Base-by-base conservation (phyloP, 2,113 vertebrate species). In the Blennius ocellaris region DNA sequence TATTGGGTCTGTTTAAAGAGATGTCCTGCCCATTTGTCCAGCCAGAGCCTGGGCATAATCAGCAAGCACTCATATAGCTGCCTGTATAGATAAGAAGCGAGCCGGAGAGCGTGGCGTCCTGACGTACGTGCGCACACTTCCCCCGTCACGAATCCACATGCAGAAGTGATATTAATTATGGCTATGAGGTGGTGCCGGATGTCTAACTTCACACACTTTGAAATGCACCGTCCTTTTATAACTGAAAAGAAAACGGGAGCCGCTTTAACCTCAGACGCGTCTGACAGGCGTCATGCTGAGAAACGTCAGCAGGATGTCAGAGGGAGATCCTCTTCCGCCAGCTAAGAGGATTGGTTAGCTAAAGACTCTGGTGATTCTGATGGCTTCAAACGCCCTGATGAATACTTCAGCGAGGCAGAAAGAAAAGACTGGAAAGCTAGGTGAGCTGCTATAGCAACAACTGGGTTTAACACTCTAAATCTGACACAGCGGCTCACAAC, bases 331-430 rank as follows among this genome's bases (percentile, higher is more conserved):
- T 69, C 59, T 80, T 62, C 78, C 69, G 73, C 37, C 12, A 7
- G 66, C 66, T 85, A 89, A 91, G 82, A 87, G 81, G 85, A 90
- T 91, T 81, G 83, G 76, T 69, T 69, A 47, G 69, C 56, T 85
- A 74, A 87, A 78, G 68, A 88, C 69, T 30, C 21, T 40, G 52
- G 39, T 43, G 72, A 78, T 76, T 88, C 67, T 83, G 79, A 87
- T 86, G 48, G 75, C 80, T 80, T 57, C 55, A 53, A 47, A 62
- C 14, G 11, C 56, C 44, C 57, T 58, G 81, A 84, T 53, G 72
- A 58, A 52, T 62, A 77, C 63, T 78, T 75, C 62, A 69, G 41
- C 65, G 65, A 69, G 58, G 66, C 64, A 63, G 12, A 76, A 37
- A 45, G 40, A 43, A 66, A 43, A 71, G 47, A 43, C 68, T 45